Base-by-base conservation (phyloP, 2,888 invertebrate species). In the Parnassius mnemosyne region DNA sequence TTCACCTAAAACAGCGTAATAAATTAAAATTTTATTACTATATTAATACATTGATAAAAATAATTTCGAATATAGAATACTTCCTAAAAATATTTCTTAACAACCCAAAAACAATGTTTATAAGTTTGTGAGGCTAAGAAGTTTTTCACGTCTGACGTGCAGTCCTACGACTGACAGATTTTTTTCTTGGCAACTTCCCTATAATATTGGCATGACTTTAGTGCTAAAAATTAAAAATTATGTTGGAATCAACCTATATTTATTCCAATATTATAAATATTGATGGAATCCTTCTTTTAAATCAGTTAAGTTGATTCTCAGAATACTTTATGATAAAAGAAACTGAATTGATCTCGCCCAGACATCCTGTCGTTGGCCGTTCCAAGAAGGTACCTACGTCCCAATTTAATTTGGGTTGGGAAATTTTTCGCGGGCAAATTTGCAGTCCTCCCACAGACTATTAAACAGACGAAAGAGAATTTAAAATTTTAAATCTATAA, bases 291-390 rank as follows among this genome's bases (percentile, higher is more conserved):
- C 51, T 13, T 57, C 44, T 49, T 56, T 60, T 43, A 47, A 60
- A 41, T 54, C 16, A 52, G 60, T 56, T 63, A 59, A 60, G 60
- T 49, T 12, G 34, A 25, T 60, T 63, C 63, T 16, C 25, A 53
- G 63, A 63, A 63, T 44, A 10, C 57, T 63, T 59, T 57, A 56
- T 53, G 49, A 56, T 63, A 63, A 60, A 60, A 57, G 60, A 60
- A 60, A 56, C 63, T 42, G 42, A 53, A 63, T 56, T 49, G 60
- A 63, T 57, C 57, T 53, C 52, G 55, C 56, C 12, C 56, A 63
- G 59, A 63, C 63, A 56, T 63, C 56, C 63, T 63, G 63, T 57
- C 55, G 49, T 63, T 52, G n/a, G 13, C 63, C 13, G 53, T 63
- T 63, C 63, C 56, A 13, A 60, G 63, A 63, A 63, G 63, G 56